Evolutionary conservation across 2,888 invertebrate species (phyloP).

Genomic region (Tetragnatha montana): DNA sequence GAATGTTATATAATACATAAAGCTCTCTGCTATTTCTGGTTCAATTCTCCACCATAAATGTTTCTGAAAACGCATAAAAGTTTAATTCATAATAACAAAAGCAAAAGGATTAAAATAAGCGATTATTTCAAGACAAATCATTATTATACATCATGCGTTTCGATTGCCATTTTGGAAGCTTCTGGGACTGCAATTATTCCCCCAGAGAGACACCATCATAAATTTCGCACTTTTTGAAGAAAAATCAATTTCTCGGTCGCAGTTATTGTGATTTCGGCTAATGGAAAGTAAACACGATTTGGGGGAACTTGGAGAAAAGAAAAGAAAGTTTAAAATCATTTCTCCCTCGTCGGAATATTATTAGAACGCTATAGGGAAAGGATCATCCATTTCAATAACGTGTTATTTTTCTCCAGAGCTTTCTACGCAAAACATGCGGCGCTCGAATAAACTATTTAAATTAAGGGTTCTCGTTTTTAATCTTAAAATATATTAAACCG

Average conservation of each 20-base stretch:
- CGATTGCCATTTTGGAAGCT: background rate
- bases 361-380: background rate
- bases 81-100: no score
- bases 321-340: background rate
- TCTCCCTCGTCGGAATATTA: background rate
- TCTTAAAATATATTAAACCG: no score
- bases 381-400: background rate
- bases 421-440: background rate
- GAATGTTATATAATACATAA: no score
- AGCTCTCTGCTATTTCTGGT: no score
- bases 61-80: no score
- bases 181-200: background rate
- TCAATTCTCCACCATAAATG: no score
- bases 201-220: background rate
- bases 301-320: background rate
- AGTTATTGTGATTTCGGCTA: background rate
- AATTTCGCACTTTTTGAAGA: background rate
- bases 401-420: background rate
- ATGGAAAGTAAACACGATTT: background rate
- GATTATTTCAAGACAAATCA: background rate
- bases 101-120: background rate
- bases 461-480: background rate
- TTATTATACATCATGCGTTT: background rate
- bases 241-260: background rate
- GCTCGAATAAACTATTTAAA: background rate